A percentile compares a stretch with the other conserved stretches of the same genome.
Conservation (phyloP, 2,888 invertebrate genomes). For the Scotopteryx bipunctaria region DNA sequence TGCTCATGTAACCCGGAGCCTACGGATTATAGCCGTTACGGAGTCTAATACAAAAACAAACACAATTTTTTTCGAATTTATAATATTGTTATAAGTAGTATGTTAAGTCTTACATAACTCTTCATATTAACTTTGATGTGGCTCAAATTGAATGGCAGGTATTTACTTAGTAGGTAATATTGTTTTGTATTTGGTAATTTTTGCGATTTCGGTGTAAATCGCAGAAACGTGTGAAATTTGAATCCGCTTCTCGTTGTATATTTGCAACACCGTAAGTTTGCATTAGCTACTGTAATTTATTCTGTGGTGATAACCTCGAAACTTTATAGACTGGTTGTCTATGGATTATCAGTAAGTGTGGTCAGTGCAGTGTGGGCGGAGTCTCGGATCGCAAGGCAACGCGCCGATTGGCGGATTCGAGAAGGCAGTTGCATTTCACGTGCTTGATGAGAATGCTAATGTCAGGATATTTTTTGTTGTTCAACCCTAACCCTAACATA, state of each 20-base stretch:
- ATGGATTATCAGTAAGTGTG: slow-evolving; percentile 17
- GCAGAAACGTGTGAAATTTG: slow-evolving; percentile 43
- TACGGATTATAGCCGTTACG: too few relatives aligned
- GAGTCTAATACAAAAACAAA: too few relatives aligned
- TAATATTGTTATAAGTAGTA: too few relatives aligned
- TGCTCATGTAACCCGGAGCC: too few relatives aligned
- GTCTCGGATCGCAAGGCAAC: slow-evolving; percentile 55
- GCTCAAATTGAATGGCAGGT: background rate
- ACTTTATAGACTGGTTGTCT: slow-evolving; percentile 23
- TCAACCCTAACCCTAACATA: slow-evolving; percentile 8
- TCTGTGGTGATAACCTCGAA: slow-evolving; percentile 15
- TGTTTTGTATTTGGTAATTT: background rate
- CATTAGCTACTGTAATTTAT: slow-evolving; percentile 5
- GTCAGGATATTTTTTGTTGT: slow-evolving; percentile 46
- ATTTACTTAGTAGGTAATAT: background rate
- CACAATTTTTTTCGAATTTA: too few relatives aligned
- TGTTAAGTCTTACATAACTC: too few relatives aligned
- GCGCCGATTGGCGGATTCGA: slow-evolving; percentile 61
- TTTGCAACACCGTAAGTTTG: slow-evolving; percentile 2
- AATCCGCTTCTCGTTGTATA: slow-evolving; percentile 40
- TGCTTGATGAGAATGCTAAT: slow-evolving; percentile 66
- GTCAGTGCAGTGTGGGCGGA: slow-evolving; percentile 61
- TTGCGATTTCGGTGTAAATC: slow-evolving; percentile 43
- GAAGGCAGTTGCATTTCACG: slow-evolving; percentile 76
- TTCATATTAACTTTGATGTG: too few relatives aligned